Evolutionary conservation across 2,113 vertebrate species (phyloP), one percentile per base, ranked within the genome.

Genomic region (Grantiella picta): DNA sequence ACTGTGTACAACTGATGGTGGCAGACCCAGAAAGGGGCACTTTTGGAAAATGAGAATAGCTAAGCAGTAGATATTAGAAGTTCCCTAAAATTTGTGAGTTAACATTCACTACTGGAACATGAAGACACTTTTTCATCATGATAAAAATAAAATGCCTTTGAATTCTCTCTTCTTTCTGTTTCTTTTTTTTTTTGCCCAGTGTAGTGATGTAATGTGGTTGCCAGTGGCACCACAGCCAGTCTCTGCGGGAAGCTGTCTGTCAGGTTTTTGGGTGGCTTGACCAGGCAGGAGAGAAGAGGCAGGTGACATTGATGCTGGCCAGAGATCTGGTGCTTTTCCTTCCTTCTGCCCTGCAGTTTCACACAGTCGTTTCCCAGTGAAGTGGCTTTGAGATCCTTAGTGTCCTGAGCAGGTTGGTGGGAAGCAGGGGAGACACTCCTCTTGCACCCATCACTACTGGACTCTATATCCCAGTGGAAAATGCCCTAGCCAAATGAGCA

Each of bases 381-480:
- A 50, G 17, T 1, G 4, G 10, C 11, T 71, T 68, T 15, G n/a
- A 44, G 36, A 66, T 35, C 33, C 10, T 78, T 35, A 10, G 20
- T 27, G 40, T 53, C 40, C 53, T 21, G 36, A 61, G 33, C 4
- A 11, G 12, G 8, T 33, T 59, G 38, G 27, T 49, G 31, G 35
- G 33, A 78, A 81, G 29, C 27, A 65, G 36, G 7, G 29, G 19
- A 27, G 47, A 12, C 8, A 0, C 12, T 60, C 10, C 7, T 5
- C 9, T 79, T 2, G 0, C 35, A 15, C 21, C 3, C 0, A 0
- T 38, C 13, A n/a, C 33, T 9, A 2, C 3, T 22, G 14, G 21
- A 9, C 10, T 73, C 36, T 27, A 6, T 24, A 13, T 40, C 23
- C 38, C 7, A 1, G 2, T 28, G 36, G 57, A 50, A 76, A 87